phyloP scores from a whole-genome alignment of 2,797 vertebrate genomes.

The Heteromormyrus szaboi region DNA sequence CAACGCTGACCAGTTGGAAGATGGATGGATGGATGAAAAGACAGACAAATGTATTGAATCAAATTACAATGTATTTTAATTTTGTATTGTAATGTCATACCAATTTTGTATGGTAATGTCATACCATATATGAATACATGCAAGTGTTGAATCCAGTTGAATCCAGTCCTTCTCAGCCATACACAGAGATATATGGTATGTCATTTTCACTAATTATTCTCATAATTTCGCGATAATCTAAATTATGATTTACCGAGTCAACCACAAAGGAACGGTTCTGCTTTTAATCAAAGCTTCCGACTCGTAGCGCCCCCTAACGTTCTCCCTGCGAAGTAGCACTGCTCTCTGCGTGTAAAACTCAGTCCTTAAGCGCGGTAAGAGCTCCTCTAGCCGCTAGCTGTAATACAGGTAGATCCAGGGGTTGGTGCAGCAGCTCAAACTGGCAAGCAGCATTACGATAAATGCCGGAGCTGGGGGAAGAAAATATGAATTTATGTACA shows the following conservation, averaged over 20 bases:
- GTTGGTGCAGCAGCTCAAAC: constrained; percentile 76
- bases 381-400: constrained; percentile 30
- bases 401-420: constrained; percentile 80
- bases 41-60: not conserved
- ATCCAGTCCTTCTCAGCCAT: not conserved
- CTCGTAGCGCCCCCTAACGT: not conserved
- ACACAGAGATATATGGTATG: not conserved
- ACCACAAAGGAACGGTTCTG: not conserved
- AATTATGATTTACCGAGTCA: not conserved
- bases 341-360: not conserved
- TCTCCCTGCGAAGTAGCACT: not conserved
- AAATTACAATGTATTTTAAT: not conserved
- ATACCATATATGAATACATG: not conserved
- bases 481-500: not conserved
- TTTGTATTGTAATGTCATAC: not conserved
- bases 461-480: constrained; percentile 63
- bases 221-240: not conserved
- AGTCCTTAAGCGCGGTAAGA: not conserved
- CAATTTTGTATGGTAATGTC: not conserved
- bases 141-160: not conserved
- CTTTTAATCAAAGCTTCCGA: not conserved
- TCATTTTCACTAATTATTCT: not conserved
- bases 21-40: not conserved
- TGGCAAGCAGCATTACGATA: constrained; percentile 73
- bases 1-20: not conserved